A percentile compares a stretch with the other conserved stretches of the same genome.
Conservation (phyloP, 2,797 vertebrate genomes). For the Poeciliopsis turneri region DNA sequence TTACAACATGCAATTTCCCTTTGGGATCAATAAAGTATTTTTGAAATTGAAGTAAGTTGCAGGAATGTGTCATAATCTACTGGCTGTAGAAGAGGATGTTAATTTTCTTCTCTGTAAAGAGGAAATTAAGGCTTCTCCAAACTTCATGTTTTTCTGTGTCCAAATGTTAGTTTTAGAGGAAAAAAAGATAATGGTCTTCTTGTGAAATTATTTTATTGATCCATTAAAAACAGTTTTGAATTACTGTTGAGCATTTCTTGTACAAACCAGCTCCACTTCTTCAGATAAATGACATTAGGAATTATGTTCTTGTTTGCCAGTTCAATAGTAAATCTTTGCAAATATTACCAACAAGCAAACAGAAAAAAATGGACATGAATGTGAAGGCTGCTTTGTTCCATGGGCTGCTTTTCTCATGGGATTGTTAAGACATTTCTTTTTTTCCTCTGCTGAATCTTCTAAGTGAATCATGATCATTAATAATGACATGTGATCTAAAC, state of each 20-base stretch:
- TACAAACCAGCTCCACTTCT: slow-evolving; percentile 51
- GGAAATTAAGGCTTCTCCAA: background rate
- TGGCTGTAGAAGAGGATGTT: background rate
- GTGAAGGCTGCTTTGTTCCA: slow-evolving; percentile 72
- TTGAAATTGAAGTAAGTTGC: background rate
- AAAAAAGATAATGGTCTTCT: background rate
- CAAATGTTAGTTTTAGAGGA: background rate
- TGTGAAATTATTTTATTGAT: slow-evolving; percentile 57
- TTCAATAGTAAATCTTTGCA: slow-evolving; percentile 74
- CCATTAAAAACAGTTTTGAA: slow-evolving; percentile 45
- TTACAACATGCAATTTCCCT: too few species aligned
- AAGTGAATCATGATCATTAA: slow-evolving; percentile 77
- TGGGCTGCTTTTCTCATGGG: slow-evolving; percentile 73
- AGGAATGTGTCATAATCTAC: background rate
- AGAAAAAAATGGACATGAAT: slow-evolving; percentile 59
- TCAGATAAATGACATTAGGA: slow-evolving; percentile 67
- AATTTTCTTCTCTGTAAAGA: background rate
- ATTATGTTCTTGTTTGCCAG: slow-evolving; percentile 54
- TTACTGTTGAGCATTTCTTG: slow-evolving; percentile 29
- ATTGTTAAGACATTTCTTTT: slow-evolving; percentile 65
- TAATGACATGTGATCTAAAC: slow-evolving; percentile 76
- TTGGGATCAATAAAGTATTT: too few species aligned
- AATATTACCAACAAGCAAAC: slow-evolving; percentile 58
- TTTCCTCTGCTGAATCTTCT: slow-evolving; percentile 58
- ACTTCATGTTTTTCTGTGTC: background rate